A percentile compares a stretch with the other conserved stretches of the same genome.
phyloP scores from a whole-genome alignment of 1,140 invertebrate species.

The Agraylea sexmaculata region DNA sequence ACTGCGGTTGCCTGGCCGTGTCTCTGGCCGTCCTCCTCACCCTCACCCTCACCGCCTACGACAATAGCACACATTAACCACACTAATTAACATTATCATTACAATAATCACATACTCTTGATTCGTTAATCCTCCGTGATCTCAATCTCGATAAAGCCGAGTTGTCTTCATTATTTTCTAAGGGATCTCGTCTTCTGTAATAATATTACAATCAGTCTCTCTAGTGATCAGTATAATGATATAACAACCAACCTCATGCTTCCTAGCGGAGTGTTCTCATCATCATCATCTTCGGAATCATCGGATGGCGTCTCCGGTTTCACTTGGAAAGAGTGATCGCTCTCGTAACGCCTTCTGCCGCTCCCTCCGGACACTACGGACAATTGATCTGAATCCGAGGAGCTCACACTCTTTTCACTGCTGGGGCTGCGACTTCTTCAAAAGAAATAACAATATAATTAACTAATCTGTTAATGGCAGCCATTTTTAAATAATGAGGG shows the following conservation, averaged over 20 bases:
- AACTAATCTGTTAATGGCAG: neutral
- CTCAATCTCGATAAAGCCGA: conserved; percentile 5
- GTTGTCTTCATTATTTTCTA: neutral
- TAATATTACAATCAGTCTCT: no score
- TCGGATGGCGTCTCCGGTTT: conserved; percentile 23
- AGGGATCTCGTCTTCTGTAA: neutral
- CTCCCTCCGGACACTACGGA: conserved; percentile 13
- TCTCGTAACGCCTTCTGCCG: conserved; percentile 29
- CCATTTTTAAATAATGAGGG: neutral
- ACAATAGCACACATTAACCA: neutral
- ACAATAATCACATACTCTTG: conserved; percentile 20
- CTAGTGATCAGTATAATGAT: no score
- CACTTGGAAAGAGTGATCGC: conserved; percentile 32
- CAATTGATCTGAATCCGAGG: conserved; percentile 11
- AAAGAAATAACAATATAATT: conserved; percentile 5
- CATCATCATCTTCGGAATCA: conserved; percentile 24
- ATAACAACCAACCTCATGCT: conserved; percentile 21
- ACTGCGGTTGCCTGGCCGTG: conserved; percentile 45
- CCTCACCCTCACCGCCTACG: conserved; percentile 10
- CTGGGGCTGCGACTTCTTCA: conserved; percentile 12
- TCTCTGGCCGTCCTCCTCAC: conserved; percentile 22
- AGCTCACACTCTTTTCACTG: conserved; percentile 2
- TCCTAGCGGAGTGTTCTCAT: conserved; percentile 41
- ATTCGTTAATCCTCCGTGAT: conserved; percentile 15
- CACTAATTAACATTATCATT: conserved; percentile 4